Base-by-base conservation (phyloP, 1,140 invertebrate species). In the Zaprionus lachaisei region DNA sequence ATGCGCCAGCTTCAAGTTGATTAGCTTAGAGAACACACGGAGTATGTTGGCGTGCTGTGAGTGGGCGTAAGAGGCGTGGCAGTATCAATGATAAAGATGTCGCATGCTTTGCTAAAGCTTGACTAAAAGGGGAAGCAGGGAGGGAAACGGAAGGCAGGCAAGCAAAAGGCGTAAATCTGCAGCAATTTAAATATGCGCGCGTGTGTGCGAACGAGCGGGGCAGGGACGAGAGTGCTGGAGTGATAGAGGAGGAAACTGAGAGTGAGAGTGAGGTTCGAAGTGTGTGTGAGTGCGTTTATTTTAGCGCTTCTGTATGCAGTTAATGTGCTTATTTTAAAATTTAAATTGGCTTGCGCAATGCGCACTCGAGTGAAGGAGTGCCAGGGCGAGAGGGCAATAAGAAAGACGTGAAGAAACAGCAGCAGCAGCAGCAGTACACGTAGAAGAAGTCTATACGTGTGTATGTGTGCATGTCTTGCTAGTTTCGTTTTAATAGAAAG, bases 281-380 rank as follows among this genome's bases (percentile, higher is more conserved):
- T 15, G 49, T n/a, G 62, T n/a, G 31, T 31, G 63, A 24, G 60
- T 67, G 66, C 49, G 75, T 82, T 79, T 73, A 67, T 71, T 58
- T 79, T 82, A 65, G 67, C 64, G 61, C 76, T 81, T 72, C 71
- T 80, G 83, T 72, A 77, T 90, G 84, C 79, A 89, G 81, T 90
- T 89, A 89, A 89, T 89, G 81, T 89, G 85, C 84, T 89, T 89
- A 89, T 89, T 89, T 89, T 85, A 89, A 89, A 90, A 90, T 89
- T 89, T 90, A 90, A 89, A 89, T 89, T 89, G 85, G 84, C 84
- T 89, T 90, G 86, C 86, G 85, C 84, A 87, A 60, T 89, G 84
- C 84, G 84, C 74, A 84, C 80, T 84, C 78, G 69, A 54, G 47
- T 28, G 47, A 17, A 22, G 26, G 61, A 26, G 44, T 49, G 22